Evolutionary conservation across 1,140 invertebrate species (phyloP).

Genomic region (Carposina sasakii): DNA sequence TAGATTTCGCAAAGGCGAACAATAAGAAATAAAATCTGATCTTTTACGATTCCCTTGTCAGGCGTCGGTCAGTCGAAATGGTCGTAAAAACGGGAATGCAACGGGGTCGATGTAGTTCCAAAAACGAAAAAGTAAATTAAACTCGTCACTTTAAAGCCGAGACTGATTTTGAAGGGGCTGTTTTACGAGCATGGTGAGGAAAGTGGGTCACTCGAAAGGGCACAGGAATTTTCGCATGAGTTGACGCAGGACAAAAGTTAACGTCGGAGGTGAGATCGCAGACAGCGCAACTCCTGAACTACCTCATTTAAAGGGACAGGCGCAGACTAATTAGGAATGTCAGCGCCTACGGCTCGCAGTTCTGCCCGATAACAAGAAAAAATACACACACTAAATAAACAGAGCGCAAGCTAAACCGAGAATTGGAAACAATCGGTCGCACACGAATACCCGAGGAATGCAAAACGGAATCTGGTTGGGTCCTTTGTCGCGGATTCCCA

Average conservation of each 20-base stretch:
- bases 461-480: constrained; percentile 57
- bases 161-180: constrained; percentile 46
- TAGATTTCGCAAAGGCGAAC: constrained; percentile 69
- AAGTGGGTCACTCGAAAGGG: constrained; percentile 60
- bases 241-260: constrained; percentile 8
- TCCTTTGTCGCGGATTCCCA: constrained; percentile 69
- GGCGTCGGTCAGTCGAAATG: constrained; percentile 57
- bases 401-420: too few species aligned
- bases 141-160: constrained; percentile 20
- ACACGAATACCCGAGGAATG: constrained; percentile 60
- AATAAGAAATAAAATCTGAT: constrained; percentile 70
- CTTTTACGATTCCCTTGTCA: constrained; percentile 65
- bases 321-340: too few species aligned
- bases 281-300: too few species aligned
- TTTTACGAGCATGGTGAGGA: constrained; percentile 47
- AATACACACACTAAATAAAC: too few species aligned
- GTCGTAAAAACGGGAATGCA: constrained; percentile 65
- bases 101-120: constrained; percentile 40
- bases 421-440: too few species aligned
- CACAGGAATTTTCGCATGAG: constrained; percentile 12
- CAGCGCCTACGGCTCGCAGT: too few species aligned
- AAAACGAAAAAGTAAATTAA: constrained; percentile 46
- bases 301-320: too few species aligned
- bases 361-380: too few species aligned
- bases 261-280: constrained; percentile 8